Evolutionary conservation across 2,797 vertebrate species (phyloP).

Genomic region (Lophius americanus): DNA sequence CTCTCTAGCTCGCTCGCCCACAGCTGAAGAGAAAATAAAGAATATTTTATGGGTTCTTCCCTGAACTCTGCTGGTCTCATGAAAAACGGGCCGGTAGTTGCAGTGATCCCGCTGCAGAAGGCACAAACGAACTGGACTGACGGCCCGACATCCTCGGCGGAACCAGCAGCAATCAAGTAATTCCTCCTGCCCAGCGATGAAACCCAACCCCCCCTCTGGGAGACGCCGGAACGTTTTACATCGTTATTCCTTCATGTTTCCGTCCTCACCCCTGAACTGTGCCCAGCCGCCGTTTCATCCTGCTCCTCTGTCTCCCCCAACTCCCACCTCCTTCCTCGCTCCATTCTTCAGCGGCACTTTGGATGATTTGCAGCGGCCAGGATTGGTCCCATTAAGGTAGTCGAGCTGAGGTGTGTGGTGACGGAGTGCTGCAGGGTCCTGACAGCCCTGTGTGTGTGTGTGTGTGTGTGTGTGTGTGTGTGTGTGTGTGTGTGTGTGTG

Average conservation of each 20-base stretch:
- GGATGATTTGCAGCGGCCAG: slow-evolving; percentile 75
- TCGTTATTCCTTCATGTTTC: slow-evolving; percentile 8
- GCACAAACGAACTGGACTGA: no score
- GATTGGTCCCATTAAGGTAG: slow-evolving; percentile 79
- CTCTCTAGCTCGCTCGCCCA: no score
- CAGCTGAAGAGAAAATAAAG: no score
- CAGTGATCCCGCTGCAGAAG: no score
- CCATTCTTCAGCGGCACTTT: slow-evolving; percentile 55
- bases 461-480: slow-evolving; percentile 13
- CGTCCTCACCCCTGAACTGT: slow-evolving; percentile 24
- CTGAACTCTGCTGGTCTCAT: no score
- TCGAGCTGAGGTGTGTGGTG: slow-evolving; percentile 73
- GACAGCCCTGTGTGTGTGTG: slow-evolving; percentile 52
- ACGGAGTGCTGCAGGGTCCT: slow-evolving; percentile 57
- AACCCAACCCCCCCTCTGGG: no score
- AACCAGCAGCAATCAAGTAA: no score
- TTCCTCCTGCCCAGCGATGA: no score
- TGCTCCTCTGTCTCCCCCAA: slow-evolving; percentile 21
- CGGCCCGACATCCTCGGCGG: no score
- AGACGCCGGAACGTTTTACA: no score
- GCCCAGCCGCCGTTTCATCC: slow-evolving; percentile 38
- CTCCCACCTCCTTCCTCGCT: slow-evolving; percentile 35
- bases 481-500: slow-evolving; percentile 22
- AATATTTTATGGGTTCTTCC: no score
- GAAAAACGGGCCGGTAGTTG: no score